A percentile compares a stretch with the other conserved stretches of the same genome.
phyloP scores from a whole-genome alignment of 2,888 invertebrate species.

The Omphaloscelis lunosa region DNA sequence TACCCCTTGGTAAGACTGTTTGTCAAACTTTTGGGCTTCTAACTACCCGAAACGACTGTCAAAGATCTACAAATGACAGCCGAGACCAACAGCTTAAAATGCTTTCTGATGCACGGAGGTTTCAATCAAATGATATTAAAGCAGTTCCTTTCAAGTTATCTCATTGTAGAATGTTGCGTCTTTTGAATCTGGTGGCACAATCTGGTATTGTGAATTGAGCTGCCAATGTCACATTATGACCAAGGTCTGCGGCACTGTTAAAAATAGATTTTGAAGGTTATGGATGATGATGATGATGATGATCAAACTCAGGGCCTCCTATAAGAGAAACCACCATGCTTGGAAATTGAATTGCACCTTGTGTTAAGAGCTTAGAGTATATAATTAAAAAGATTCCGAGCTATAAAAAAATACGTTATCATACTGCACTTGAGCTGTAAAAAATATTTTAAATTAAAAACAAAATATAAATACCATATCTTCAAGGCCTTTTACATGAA shows the following conservation, averaged over 20 bases:
- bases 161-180: neutral
- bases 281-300: neutral
- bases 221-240: neutral
- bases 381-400: neutral
- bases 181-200: neutral
- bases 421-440: neutral
- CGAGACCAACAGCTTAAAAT: too few relatives aligned
- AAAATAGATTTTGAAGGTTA: neutral
- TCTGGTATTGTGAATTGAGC: neutral
- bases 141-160: neutral
- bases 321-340: neutral
- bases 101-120: too few relatives aligned
- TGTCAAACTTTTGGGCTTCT: too few relatives aligned
- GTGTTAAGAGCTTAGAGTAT: neutral
- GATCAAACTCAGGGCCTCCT: neutral
- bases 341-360: neutral
- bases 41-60: too few relatives aligned
- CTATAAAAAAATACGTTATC: neutral
- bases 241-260: neutral
- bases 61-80: too few relatives aligned
- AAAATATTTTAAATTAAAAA: neutral
- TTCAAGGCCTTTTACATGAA: conserved; percentile 84
- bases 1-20: too few relatives aligned
- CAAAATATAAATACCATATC: conserved; percentile 75
- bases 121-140: neutral